Percentiles rank a stretch among this genome's conserved stretches.
Conservation (phyloP, 2,888 invertebrate genomes). For the Crossocerus cetratus region DNA sequence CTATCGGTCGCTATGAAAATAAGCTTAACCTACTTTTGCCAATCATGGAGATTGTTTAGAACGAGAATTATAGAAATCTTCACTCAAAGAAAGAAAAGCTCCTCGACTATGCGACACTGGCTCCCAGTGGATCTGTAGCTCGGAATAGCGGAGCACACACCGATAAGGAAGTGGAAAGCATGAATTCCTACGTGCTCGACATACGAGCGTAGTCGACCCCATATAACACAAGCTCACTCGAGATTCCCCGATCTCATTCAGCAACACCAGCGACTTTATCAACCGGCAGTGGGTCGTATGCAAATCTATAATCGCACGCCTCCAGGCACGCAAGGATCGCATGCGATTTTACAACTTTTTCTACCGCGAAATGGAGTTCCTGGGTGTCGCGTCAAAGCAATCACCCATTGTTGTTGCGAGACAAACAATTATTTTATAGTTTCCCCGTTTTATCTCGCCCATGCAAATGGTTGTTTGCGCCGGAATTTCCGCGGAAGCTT, state of each 20-base stretch:
- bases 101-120: too few relatives aligned
- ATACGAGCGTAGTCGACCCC: conserved; percentile 53
- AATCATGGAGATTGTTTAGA: too few relatives aligned
- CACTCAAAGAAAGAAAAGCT: too few relatives aligned
- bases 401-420: not conserved
- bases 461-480: not conserved
- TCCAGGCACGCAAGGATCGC: conserved; percentile 26
- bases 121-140: not conserved
- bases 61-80: too few relatives aligned
- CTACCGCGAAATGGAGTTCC: not conserved
- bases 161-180: conserved; percentile 66
- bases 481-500: too few relatives aligned
- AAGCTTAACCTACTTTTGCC: too few relatives aligned
- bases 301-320: conserved; percentile 49
- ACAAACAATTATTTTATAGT: not conserved
- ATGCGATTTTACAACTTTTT: conserved; percentile 33
- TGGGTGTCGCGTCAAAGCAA: not conserved
- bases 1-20: too few relatives aligned
- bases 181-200: conserved; percentile 71
- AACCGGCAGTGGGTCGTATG: conserved; percentile 50
- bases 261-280: conserved; percentile 58
- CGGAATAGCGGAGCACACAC: conserved; percentile 25
- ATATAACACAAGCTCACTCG: conserved; percentile 54
- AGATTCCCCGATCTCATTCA: conserved; percentile 51
- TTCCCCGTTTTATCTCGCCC: not conserved